Evolutionary conservation across 2,797 vertebrate genomes (phyloP), one percentile per base, ranked within the genome.

Genomic region (Poeciliopsis presidionis): DNA sequence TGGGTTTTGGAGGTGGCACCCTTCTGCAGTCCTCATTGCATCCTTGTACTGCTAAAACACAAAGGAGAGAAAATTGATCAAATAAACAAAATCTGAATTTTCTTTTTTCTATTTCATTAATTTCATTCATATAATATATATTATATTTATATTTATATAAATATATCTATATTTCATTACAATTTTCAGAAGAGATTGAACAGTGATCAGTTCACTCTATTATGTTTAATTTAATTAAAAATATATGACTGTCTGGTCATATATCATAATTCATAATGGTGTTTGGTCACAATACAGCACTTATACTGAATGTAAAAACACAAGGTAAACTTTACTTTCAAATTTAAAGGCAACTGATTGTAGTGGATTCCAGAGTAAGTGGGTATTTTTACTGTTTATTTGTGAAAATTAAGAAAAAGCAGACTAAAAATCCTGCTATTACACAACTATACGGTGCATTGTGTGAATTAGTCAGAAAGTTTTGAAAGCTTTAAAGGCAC

Each of bases 1-100:
- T 99, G 0, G 98, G 98, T 86, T 99, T 99, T 0, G 98, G 98
- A 65, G 98, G 98, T n/a, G 98, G 98, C 79, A 99, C 96, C 94
- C 98, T 97, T 93, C 97, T 97, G 88, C 98, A 99, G 92, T 99
- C 98, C 83, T 99, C 98, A 75, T 97, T 97, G 92, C 99, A 98
- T 92, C 97, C 97, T 94, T 97, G 97, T 86, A 96, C 96, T 92
- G 95, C 96, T 90, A 84, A 92, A 80, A 33, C 92, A 73, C 81
- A 94, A 30, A 78, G 12, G 77, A 20, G 76, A 13, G 67, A 1
- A 84, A 77, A 41, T 22, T 71, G 7, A 16, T 78, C 13, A 80
- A 72, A 49, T 5, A 22, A 20, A 77, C 30, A 69, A 70, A 8
- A 28, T 46, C 41, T 8, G 67, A 70, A 46, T 7, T 28, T 28